Conservation (phyloP, 1,140 invertebrate species). For the Holotrichia oblita region DNA sequence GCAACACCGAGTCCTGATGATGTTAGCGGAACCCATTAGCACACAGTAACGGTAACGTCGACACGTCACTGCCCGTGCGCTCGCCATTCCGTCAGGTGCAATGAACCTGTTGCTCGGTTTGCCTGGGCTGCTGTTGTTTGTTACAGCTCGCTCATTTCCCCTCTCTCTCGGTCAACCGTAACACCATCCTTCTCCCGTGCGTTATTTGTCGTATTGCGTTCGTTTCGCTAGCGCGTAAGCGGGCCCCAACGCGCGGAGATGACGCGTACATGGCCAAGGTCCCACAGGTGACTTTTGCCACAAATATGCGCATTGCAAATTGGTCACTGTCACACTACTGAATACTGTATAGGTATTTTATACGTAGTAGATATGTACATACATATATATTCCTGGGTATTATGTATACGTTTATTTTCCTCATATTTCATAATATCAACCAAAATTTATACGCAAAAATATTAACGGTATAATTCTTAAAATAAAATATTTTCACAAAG, state of each 20-base stretch:
- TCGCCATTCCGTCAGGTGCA: slow-evolving; percentile 58
- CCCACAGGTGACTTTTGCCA: slow-evolving; percentile 45
- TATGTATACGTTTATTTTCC: too few species aligned
- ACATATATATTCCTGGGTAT: too few species aligned
- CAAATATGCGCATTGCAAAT: slow-evolving; percentile 44
- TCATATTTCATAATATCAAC: too few species aligned
- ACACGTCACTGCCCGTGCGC: slow-evolving; percentile 55
- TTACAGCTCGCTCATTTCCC: slow-evolving; percentile 27
- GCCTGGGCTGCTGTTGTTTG: background rate
- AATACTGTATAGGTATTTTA: too few species aligned
- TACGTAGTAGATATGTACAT: too few species aligned
- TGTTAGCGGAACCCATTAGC: slow-evolving; percentile 59
- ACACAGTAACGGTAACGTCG: slow-evolving; percentile 55
- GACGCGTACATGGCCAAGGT: slow-evolving; percentile 42
- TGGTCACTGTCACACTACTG: slow-evolving; percentile 44
- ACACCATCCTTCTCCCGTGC: slow-evolving; percentile 15
- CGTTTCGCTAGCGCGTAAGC: background rate
- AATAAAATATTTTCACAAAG: too few species aligned
- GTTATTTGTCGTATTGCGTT: background rate
- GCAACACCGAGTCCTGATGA: slow-evolving; percentile 40
- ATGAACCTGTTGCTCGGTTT: slow-evolving; percentile 54
- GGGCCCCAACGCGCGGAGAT: slow-evolving; percentile 2
- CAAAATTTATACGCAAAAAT: too few species aligned
- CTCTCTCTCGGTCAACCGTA: slow-evolving; percentile 39
- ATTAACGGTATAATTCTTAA: too few species aligned